Evolutionary conservation across 2,888 invertebrate genomes (phyloP).

Genomic region (Caenorhabditis imperialis): DNA sequence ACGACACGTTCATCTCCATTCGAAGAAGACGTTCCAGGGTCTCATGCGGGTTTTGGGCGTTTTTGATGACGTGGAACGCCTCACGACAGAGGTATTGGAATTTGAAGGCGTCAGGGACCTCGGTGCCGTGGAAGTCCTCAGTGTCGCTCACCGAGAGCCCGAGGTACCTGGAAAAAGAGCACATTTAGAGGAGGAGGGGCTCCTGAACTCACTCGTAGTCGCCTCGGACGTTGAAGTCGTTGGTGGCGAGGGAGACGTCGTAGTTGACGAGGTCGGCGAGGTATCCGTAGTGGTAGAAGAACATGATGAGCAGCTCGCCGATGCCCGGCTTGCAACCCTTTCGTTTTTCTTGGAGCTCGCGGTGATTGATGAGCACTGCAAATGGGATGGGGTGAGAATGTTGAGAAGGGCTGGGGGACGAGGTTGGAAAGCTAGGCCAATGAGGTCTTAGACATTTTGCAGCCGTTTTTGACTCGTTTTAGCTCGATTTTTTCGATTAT

Average conservation of each 20-base stretch:
- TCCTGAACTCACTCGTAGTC: not conserved
- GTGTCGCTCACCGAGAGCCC: not conserved
- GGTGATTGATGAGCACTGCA: not conserved
- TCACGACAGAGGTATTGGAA: constrained; percentile 8
- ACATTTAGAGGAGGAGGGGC: not conserved
- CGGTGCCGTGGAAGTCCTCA: not conserved
- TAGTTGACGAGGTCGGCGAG: constrained; percentile 1
- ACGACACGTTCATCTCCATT: not conserved
- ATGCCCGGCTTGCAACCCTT: not conserved
- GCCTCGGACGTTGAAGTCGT: not conserved
- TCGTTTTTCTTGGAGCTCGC: not conserved
- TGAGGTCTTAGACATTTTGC: too few species aligned
- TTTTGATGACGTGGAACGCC: constrained; percentile 1
- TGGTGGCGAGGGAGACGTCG: not conserved
- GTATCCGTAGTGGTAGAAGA: constrained; percentile 20
- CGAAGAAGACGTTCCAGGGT: not conserved
- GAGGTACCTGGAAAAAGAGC: constrained; percentile 6
- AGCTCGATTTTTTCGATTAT: too few species aligned
- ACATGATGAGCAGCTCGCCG: constrained; percentile 14
- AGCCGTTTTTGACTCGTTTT: too few species aligned
- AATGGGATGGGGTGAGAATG: too few species aligned
- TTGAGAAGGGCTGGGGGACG: too few species aligned
- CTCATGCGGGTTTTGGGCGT: not conserved
- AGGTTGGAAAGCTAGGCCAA: too few species aligned
- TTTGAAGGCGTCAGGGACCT: constrained; percentile 2